A percentile compares a stretch with the other conserved stretches of the same genome.
phyloP scores from a whole-genome alignment of 2,113 vertebrate genomes.

The Erpornis zantholeuca region DNA sequence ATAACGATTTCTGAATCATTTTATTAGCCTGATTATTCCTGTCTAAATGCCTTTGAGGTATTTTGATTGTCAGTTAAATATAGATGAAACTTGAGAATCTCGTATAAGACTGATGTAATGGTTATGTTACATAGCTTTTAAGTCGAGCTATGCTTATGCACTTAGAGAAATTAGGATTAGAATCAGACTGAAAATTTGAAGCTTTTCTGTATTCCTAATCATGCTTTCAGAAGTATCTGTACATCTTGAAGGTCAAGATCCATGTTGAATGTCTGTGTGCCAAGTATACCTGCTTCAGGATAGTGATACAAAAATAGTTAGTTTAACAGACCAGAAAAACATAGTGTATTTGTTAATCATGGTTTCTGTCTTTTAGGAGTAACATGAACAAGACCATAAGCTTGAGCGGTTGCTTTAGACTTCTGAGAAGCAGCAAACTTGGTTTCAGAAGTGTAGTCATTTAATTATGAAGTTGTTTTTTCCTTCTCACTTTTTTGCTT shows the following conservation, averaged over 20 bases:
- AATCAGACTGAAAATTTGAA: background rate
- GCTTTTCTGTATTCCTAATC: background rate
- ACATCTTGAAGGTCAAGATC: background rate
- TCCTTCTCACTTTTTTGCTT: background rate
- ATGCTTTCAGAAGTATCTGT: background rate
- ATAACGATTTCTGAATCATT: background rate
- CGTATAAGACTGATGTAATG: background rate
- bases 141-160: background rate
- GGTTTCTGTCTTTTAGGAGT: background rate
- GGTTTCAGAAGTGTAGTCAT: background rate
- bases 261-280: background rate
- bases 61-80: background rate
- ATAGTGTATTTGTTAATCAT: background rate
- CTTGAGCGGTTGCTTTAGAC: background rate
- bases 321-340: background rate
- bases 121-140: background rate
- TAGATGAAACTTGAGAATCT: background rate
- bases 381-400: background rate
- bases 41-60: background rate
- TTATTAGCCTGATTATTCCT: background rate
- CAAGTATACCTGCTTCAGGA: background rate
- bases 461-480: background rate
- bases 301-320: background rate
- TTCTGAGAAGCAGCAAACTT: background rate
- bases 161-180: background rate